These are phyloP conservation scores for Podarcis siculus DNA, from an alignment of 2,797 vertebrate species.

Conservation along the genomic window DNA sequence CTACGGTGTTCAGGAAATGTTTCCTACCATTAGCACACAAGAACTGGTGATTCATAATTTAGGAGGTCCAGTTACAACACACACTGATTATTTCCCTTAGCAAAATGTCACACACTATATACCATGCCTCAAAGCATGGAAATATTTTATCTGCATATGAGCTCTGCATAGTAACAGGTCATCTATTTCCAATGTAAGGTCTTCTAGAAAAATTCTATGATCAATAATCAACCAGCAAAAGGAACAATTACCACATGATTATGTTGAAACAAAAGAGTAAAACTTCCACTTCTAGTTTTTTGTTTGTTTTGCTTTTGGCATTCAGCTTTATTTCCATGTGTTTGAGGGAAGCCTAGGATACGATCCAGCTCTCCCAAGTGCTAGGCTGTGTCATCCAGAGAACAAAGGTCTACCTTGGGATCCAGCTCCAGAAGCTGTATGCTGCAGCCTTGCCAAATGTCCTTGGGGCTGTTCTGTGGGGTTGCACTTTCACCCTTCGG, in stretches of 20 bases:
- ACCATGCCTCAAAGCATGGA: neutral
- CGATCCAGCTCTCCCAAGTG: no score
- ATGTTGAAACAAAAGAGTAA: neutral
- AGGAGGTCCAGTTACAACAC: neutral
- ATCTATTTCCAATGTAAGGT: no score
- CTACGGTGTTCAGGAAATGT: neutral
- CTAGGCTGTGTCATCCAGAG: neutral
- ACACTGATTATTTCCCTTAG: neutral
- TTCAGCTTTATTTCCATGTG: conserved; percentile 8
- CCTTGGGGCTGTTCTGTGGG: neutral
- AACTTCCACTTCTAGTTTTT: no score
- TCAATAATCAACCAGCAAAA: neutral
- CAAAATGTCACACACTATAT: neutral
- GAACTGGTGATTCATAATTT: neutral
- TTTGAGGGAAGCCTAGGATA: neutral
- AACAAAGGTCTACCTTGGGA: neutral
- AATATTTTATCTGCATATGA: neutral
- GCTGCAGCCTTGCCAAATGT: neutral
- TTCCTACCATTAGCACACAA: neutral
- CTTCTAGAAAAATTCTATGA: neutral
- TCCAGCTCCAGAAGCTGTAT: neutral
- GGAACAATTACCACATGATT: neutral
- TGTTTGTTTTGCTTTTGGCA: neutral
- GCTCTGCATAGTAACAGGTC: neutral
- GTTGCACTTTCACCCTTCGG: neutral